phyloP scores from a whole-genome alignment of 2,797 vertebrate genomes.

The Paramormyrops hopkinsi region DNA sequence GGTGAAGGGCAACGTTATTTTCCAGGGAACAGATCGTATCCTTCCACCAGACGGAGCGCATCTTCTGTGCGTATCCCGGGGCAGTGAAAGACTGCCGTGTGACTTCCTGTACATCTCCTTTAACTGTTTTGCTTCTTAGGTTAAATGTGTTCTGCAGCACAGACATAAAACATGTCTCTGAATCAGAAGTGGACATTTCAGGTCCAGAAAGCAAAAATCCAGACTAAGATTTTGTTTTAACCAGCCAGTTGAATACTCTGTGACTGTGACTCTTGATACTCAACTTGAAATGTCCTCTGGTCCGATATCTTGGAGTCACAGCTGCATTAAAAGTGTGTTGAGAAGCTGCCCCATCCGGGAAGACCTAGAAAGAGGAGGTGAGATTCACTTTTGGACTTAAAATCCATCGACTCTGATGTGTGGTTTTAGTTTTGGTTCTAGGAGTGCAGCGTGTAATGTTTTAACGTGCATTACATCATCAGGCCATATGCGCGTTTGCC shows the following conservation, averaged over 20 bases:
- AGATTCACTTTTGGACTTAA: background rate
- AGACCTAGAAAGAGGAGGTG: background rate
- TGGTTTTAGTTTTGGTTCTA: background rate
- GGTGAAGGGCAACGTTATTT: slow-evolving; percentile 97
- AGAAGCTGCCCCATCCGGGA: background rate
- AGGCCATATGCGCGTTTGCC: background rate
- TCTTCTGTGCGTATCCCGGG: background rate
- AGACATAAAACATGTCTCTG: background rate
- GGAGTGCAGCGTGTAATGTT: background rate
- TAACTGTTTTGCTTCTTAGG: background rate
- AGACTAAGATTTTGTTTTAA: background rate
- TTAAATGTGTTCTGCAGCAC: background rate
- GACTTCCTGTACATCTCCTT: background rate
- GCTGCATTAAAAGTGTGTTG: background rate
- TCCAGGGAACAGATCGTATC: slow-evolving; percentile 99
- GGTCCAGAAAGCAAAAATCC: background rate
- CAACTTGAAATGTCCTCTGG: background rate
- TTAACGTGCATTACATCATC: background rate
- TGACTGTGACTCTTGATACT: background rate
- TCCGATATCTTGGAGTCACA: background rate
- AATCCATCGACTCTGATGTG: background rate
- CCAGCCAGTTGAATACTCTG: background rate
- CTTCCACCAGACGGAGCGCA: slow-evolving; percentile 50
- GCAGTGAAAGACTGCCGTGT: background rate
- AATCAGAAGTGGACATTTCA: background rate